A percentile compares a stretch with the other conserved stretches of the same genome.
Evolutionary conservation across 2,888 invertebrate species (phyloP).

Genomic region (Bembecia ichneumoniformis): DNA sequence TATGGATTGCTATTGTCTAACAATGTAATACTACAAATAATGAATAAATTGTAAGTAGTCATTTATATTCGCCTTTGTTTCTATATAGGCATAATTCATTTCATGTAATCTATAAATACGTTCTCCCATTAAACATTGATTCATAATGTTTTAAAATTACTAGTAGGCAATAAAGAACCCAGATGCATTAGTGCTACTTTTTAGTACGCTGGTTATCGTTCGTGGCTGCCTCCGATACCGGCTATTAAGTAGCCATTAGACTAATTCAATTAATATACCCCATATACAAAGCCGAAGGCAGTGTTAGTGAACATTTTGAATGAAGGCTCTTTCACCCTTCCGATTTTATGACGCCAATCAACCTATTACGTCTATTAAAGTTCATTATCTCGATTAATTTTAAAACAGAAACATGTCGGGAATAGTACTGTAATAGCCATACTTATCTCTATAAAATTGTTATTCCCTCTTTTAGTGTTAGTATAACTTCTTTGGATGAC

Average conservation of each 20-base stretch:
- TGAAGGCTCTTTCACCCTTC: constrained; percentile 16
- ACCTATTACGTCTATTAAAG: constrained; percentile 51
- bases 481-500: too few species aligned
- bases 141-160: too few species aligned
- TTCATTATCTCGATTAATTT: constrained; percentile 45
- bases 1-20: too few species aligned
- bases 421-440: constrained; percentile 28
- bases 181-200: not conserved
- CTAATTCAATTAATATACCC: constrained; percentile 38
- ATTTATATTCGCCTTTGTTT: too few species aligned
- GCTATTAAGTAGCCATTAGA: constrained; percentile 23
- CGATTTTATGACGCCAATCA: constrained; percentile 55
- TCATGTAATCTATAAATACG: too few species aligned
- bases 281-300: constrained; percentile 9
- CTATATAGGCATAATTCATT: too few species aligned
- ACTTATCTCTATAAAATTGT: too few species aligned
- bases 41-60: too few species aligned
- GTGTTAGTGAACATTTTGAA: constrained; percentile 6
- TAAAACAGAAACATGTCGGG: constrained; percentile 30
- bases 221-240: constrained; percentile 14
- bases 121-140: too few species aligned
- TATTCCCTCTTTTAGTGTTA: too few species aligned
- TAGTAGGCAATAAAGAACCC: too few species aligned
- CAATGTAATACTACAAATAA: too few species aligned
- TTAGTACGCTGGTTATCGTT: constrained; percentile 4